phyloP scores from a whole-genome alignment of 2,113 vertebrate species.

The Bubo bubo region DNA sequence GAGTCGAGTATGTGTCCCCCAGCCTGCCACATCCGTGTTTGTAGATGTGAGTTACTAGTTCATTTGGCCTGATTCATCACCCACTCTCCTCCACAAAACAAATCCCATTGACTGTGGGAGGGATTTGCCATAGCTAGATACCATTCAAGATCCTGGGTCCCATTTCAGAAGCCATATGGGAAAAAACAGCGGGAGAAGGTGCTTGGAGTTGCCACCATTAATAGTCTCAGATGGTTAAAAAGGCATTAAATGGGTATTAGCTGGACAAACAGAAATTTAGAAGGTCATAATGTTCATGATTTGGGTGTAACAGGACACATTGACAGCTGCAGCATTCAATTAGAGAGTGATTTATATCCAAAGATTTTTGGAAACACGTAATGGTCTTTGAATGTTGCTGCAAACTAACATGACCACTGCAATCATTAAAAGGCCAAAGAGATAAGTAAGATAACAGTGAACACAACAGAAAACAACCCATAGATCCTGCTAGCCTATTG shows the following conservation, averaged over 20 bases:
- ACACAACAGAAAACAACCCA: not conserved
- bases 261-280: not conserved
- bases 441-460: not conserved
- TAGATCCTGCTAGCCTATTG: not conserved
- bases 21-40: accelerated
- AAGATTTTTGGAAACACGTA: not conserved
- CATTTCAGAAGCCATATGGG: not conserved
- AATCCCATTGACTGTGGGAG: not conserved
- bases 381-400: not conserved
- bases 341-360: not conserved
- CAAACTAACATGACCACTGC: not conserved
- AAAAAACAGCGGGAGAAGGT: not conserved
- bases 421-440: not conserved
- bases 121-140: not conserved
- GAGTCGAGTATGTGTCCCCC: not conserved
- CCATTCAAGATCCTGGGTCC: not conserved
- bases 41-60: not conserved
- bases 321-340: not conserved
- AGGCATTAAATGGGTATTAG: not conserved
- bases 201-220: not conserved
- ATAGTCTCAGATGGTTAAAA: not conserved
- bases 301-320: not conserved
- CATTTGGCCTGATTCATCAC: not conserved
- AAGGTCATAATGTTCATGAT: not conserved
- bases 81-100: not conserved